phyloP scores from a whole-genome alignment of 2,113 vertebrate species.

The Dipodomys spectabilis region DNA sequence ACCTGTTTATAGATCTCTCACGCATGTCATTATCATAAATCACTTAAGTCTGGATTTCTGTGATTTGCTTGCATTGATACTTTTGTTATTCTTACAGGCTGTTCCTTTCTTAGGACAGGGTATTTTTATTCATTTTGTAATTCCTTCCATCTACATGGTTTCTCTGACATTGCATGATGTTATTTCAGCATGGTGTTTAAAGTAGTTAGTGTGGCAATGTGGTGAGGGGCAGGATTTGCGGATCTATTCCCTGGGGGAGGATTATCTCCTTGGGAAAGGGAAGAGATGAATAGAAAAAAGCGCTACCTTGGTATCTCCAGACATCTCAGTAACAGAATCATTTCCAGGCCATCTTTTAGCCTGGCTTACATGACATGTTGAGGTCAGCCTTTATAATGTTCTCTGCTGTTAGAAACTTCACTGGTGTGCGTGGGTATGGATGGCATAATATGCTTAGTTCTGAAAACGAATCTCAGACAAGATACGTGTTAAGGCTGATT shows the following conservation, averaged over 20 bases:
- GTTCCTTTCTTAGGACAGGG: background rate
- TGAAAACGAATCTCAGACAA: background rate
- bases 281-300: background rate
- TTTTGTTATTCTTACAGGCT: background rate
- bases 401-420: background rate
- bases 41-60: background rate
- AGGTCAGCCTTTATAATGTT: background rate
- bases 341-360: background rate
- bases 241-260: background rate
- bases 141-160: background rate
- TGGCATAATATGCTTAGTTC: background rate
- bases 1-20: background rate
- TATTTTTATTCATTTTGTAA: background rate
- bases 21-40: background rate
- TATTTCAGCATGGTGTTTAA: background rate
- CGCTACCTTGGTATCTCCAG: background rate
- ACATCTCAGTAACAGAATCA: background rate
- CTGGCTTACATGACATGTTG: background rate
- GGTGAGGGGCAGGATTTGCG: background rate
- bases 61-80: background rate
- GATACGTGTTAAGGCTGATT: background rate
- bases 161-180: background rate
- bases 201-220: background rate
- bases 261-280: background rate
- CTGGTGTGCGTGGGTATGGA: background rate